Conservation (phyloP, 2,113 vertebrate species). For the Epinephelus lanceolatus region DNA sequence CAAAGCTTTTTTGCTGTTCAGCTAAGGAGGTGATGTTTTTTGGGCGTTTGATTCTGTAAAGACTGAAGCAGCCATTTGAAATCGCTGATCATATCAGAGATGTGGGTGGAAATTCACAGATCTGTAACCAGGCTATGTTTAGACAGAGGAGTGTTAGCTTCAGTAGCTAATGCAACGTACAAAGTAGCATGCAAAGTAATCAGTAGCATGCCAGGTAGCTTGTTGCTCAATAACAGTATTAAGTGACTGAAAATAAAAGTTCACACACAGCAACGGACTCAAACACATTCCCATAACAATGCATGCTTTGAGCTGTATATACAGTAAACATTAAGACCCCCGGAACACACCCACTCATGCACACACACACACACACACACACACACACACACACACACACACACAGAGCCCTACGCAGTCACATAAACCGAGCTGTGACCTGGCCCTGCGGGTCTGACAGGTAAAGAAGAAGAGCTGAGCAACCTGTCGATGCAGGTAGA, state of each 20-base stretch:
- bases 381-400: constrained; percentile 8
- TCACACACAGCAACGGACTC: constrained; percentile 15
- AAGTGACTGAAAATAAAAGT: constrained; percentile 15
- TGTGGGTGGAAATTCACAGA: not conserved
- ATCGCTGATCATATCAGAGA: not conserved
- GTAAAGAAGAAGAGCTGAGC: constrained; percentile 64
- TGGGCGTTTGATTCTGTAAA: not conserved
- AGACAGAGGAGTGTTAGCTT: not conserved
- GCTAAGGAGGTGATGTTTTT: too few species aligned
- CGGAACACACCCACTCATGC: not conserved
- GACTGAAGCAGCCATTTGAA: not conserved
- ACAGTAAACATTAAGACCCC: constrained; percentile 49
- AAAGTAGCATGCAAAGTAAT: not conserved
- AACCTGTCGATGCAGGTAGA: constrained; percentile 79
- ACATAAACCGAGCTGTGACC: constrained; percentile 47
- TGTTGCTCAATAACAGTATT: constrained; percentile 20
- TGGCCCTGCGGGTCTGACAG: constrained; percentile 75
- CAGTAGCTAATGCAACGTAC: not conserved
- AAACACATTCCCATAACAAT: constrained; percentile 30
- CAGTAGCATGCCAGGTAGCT: not conserved
- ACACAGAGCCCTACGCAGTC: constrained; percentile 9
- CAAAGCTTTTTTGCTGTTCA: too few species aligned
- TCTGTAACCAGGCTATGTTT: not conserved
- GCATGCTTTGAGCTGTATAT: constrained; percentile 23
- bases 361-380: constrained; percentile 14